Evolutionary conservation across 1,140 invertebrate species (phyloP), one percentile per base, ranked within the genome.

Genomic region (Bactericera cockerelli): DNA sequence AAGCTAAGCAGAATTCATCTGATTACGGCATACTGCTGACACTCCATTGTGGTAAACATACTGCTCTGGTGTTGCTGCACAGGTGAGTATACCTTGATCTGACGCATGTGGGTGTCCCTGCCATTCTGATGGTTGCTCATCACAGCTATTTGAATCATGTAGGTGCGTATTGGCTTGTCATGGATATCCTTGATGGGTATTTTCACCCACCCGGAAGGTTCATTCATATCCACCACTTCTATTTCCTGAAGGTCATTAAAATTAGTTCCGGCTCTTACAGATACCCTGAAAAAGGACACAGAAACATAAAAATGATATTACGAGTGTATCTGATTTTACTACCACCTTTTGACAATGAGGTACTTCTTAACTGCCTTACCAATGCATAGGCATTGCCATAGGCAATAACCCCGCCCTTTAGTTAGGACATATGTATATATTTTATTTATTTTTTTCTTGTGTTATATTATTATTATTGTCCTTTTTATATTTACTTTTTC

Each of bases 81-180:
- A 0, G 93, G 93, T 38, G 93, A 93, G 70, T 97, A 89, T 54
- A 98, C 86, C 73, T 94, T 92, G 53, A 98, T 96, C 72, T 97
- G 92, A 54, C 96, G 78, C 77, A 99, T 88, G 70, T 99, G 96
- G 8, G 95, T 98, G 68, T 99, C 96, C 58, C 96, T 72, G 14
- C 96, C 96, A 76, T 98, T 98, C 71, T 98, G 96, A 75, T 99
- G 95, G 74, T 99, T 99, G 60, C 91, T 93, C 13, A 98, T 81
- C 1, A 95, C 87, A n/a, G 92, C 91, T 67, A 95, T 89, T 74
- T 98, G 93, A 38, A 98, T 83, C 88, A 98, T 94, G 67, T 93
- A 97, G 26, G 93, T 93, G 63, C 92, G 77, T 33, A 97, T 87
- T 3, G 89, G 88, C 65, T 83, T 80, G 26, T 91, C 87, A 65